phyloP scores from a whole-genome alignment of 1,140 invertebrate genomes.

The Andricus grossulariae region DNA sequence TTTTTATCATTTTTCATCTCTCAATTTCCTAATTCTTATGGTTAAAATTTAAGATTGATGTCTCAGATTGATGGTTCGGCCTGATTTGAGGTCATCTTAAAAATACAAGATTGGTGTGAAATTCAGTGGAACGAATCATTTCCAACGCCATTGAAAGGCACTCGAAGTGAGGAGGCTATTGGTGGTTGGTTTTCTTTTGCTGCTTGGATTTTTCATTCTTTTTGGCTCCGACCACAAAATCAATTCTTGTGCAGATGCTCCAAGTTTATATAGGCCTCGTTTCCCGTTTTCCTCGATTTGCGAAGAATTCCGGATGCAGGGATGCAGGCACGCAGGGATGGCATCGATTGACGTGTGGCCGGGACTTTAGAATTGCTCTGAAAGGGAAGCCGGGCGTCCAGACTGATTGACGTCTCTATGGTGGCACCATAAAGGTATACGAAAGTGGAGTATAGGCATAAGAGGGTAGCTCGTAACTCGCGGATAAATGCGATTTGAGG shows the following conservation, averaged over 20 bases:
- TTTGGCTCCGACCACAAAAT: not conserved
- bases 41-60: too few species aligned
- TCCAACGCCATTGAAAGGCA: not conserved
- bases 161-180: not conserved
- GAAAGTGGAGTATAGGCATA: slow-evolving; percentile 65
- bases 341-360: slow-evolving; percentile 62
- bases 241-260: slow-evolving; percentile 22
- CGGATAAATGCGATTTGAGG: slow-evolving; percentile 70
- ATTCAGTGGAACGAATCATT: not conserved
- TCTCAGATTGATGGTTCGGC: too few species aligned
- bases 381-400: slow-evolving; percentile 62
- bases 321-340: slow-evolving; percentile 44
- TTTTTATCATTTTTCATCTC: too few species aligned
- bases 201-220: not conserved
- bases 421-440: slow-evolving; percentile 65
- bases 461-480: slow-evolving; percentile 70
- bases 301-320: slow-evolving; percentile 32
- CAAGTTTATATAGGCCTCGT: slow-evolving; percentile 17
- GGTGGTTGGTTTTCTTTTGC: not conserved
- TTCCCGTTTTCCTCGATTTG: slow-evolving; percentile 42
- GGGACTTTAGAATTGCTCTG: slow-evolving; percentile 68
- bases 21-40: too few species aligned
- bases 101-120: slow-evolving; percentile 4
- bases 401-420: slow-evolving; percentile 69
- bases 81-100: slow-evolving; percentile 12